These are phyloP conservation scores for Euplagia quadripunctaria DNA, from an alignment of 2,888 invertebrate species.

Conservation along the genomic window DNA sequence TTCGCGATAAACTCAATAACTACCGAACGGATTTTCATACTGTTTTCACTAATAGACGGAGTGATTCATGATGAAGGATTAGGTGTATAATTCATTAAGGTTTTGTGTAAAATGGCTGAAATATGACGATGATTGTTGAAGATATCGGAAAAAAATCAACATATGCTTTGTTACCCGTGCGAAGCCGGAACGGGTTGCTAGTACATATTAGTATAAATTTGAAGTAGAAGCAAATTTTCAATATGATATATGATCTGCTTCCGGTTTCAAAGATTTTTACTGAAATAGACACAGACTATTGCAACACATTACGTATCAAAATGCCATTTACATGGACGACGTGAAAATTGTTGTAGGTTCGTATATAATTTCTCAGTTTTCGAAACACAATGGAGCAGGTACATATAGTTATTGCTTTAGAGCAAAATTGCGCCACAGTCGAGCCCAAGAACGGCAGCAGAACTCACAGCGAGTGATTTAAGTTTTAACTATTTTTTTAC, in stretches of 20 bases:
- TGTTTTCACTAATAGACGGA: too few species aligned
- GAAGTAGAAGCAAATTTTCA: not conserved
- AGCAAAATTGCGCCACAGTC: conserved; percentile 43
- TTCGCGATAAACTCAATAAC: too few species aligned
- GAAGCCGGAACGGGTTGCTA: too few species aligned
- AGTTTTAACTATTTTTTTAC: conserved; percentile 27
- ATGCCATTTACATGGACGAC: conserved; percentile 33
- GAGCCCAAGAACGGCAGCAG: conserved; percentile 35
- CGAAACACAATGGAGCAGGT: conserved; percentile 54
- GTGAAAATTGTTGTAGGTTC: conserved; percentile 40
- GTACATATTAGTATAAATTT: too few species aligned
- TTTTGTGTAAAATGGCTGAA: too few species aligned
- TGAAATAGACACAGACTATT: conserved; percentile 4
- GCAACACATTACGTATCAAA: conserved; percentile 21
- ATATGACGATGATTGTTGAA: too few species aligned
- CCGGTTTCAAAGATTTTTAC: conserved; percentile 11
- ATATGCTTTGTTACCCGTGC: too few species aligned
- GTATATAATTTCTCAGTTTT: conserved; percentile 57
- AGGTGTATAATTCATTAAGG: too few species aligned
- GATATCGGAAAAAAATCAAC: too few species aligned
- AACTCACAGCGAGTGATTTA: conserved; percentile 24
- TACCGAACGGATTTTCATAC: too few species aligned
- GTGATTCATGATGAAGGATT: too few species aligned
- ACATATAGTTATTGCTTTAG: conserved; percentile 53
- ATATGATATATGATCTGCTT: conserved; percentile 3